Evolutionary conservation across 2,797 vertebrate genomes (phyloP).

Genomic region (Syndactyla subalaris): DNA sequence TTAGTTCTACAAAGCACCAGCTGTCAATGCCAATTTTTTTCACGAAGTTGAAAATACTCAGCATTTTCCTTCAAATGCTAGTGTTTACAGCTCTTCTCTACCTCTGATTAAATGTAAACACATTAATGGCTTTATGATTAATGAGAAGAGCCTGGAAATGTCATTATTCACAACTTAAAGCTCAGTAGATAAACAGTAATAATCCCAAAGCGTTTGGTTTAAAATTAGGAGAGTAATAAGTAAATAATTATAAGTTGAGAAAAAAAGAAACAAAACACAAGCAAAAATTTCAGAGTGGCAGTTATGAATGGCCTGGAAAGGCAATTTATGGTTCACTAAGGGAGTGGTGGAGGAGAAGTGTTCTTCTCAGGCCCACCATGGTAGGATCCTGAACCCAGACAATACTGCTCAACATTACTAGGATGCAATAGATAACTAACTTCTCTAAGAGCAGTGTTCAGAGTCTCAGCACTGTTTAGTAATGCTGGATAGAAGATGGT

Average conservation of each 20-base stretch:
- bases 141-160: not conserved
- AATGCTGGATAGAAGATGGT: not conserved
- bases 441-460: not conserved
- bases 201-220: not conserved
- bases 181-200: not conserved
- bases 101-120: not conserved
- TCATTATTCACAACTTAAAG: not conserved
- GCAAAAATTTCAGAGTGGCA: not conserved
- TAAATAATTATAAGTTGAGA: not conserved
- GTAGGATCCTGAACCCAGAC: not conserved
- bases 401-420: not conserved
- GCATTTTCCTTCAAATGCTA: not conserved
- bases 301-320: not conserved
- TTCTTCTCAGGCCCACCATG: not conserved
- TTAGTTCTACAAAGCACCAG: not conserved
- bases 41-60: not conserved
- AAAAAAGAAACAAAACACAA: not conserved
- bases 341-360: accelerated
- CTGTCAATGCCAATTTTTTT: not conserved
- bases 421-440: accelerated
- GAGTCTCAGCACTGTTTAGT: not conserved
- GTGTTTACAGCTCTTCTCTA: not conserved
- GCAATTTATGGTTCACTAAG: not conserved
- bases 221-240: not conserved
- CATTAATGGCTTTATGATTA: constrained; percentile 6